Conservation (phyloP, 2,888 invertebrate species). For the Scaeva pyrastri region DNA sequence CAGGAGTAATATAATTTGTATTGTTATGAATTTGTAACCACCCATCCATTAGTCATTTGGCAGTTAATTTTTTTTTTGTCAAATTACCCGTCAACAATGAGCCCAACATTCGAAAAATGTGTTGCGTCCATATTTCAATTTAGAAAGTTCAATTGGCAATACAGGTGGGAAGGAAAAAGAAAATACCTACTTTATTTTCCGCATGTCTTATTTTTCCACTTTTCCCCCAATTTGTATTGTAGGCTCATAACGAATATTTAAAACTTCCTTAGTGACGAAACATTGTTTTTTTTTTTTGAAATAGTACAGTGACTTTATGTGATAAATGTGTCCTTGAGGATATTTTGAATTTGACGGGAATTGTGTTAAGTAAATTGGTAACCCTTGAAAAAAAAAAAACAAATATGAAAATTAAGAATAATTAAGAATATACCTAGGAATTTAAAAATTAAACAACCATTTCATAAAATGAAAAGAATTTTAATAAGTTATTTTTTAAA, state of each 20-base stretch:
- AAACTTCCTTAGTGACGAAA: neutral
- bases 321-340: no score
- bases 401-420: no score
- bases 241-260: neutral
- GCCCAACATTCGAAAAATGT: constrained; percentile 1
- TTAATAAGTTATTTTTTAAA: no score
- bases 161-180: neutral
- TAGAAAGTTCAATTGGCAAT: neutral
- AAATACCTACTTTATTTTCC: neutral
- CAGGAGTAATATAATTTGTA: no score
- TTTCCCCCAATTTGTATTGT: neutral
- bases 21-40: constrained; percentile 6
- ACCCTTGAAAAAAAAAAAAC: no score
- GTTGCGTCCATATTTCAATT: constrained; percentile 13
- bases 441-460: no score
- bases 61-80: neutral
- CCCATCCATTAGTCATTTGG: constrained; percentile 27
- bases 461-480: no score
- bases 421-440: no score
- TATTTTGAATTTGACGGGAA: no score
- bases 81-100: constrained; percentile 1
- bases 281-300: no score
- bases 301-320: no score
- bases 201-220: neutral
- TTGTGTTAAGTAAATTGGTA: no score